Conservation (phyloP, 2,113 vertebrate genomes). For the Pagrus major region DNA sequence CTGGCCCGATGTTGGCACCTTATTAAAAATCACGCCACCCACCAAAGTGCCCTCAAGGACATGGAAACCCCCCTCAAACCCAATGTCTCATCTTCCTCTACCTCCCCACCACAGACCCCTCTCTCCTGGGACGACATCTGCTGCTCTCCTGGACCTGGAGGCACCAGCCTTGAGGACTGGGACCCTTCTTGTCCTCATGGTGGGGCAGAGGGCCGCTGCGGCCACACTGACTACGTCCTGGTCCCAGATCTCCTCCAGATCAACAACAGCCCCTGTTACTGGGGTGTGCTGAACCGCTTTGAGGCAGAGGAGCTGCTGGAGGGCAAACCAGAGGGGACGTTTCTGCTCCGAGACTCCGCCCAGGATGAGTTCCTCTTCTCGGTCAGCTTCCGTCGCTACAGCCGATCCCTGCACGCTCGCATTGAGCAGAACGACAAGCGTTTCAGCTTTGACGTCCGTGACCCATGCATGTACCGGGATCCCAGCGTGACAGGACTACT, state of each 20-base stretch:
- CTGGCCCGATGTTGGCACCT: slow-evolving; percentile 95
- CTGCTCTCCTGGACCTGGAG: slow-evolving; percentile 67
- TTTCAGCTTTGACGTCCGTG: slow-evolving; percentile 97
- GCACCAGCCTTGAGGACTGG: slow-evolving; percentile 86
- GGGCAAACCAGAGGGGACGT: slow-evolving; percentile 96
- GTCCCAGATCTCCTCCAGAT: slow-evolving; percentile 98
- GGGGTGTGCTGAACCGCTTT: slow-evolving; percentile 96
- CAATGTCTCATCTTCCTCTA: slow-evolving; percentile 65
- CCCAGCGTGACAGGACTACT: slow-evolving; percentile 93
- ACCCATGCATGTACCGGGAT: slow-evolving; percentile 96
- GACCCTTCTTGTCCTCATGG: slow-evolving; percentile 88
- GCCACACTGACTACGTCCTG: slow-evolving; percentile 89
- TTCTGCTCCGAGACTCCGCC: slow-evolving; percentile 94
- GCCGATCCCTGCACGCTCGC: slow-evolving; percentile 95
- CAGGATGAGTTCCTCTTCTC: slow-evolving; percentile 98
- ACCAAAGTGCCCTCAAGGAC: slow-evolving; percentile 78
- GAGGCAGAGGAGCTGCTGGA: slow-evolving; percentile 96
- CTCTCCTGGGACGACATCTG: slow-evolving; percentile 84
- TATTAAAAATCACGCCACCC: slow-evolving; percentile 90
- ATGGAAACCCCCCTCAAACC: slow-evolving; percentile 80
- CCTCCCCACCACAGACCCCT: slow-evolving; percentile 77
- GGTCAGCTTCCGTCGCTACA: slow-evolving; percentile 96
- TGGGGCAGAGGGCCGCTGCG: slow-evolving; percentile 80
- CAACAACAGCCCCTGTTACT: slow-evolving; percentile 96
- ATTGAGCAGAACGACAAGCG: slow-evolving; percentile 97